Evolutionary conservation across 2,888 invertebrate genomes (phyloP), one percentile per base, ranked within the genome.

Genomic region (Coelinius sp.): DNA sequence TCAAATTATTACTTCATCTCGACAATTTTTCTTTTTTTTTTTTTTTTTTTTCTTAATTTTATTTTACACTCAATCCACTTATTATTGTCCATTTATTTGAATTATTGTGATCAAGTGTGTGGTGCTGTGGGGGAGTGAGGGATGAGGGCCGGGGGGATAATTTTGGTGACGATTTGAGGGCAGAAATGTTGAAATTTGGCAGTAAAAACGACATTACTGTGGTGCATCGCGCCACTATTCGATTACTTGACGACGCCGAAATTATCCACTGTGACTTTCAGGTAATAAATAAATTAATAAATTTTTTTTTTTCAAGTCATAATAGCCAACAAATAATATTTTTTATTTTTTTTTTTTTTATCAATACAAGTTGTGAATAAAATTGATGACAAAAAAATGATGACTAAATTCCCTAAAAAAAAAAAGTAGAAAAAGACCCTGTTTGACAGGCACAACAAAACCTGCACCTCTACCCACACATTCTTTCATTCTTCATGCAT

Each of bases 201-300:
- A 88, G 87, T 84, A 85, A 87, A 81, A 88, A 86, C 87, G 89
- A 89, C 87, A 88, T 89, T 82, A 88, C 88, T 81, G 86, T 86
- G 86, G 86, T 86, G 83, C 84, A 87, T 82, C 86, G 87, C 82
- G 88, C 88, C 86, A 96, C 96, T 82, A 94, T 97, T 82, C 92
- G 96, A 84, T 91, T 97, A 78, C 90, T 97, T 84, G 96, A 96
- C 89, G 96, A 97, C 90, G 93, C 94, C 79, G 96, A 97, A 90
- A 94, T 96, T 84, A 90, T 97, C 85, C 95, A 97, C 90, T 96
- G 95, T 88, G 96, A 96, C 91, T 96, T 96, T 91, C 96, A 95
- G 92, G 94, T 94, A 88, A 88, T 14, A 41, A 35, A 31, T 20
- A 10, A 6, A 25, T 8, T 25, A 3, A 20, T 20, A 17, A 5